Evolutionary conservation across 92 coral and sea anemone species (phyloP).

Genomic region (Epizoanthus fatuus): DNA sequence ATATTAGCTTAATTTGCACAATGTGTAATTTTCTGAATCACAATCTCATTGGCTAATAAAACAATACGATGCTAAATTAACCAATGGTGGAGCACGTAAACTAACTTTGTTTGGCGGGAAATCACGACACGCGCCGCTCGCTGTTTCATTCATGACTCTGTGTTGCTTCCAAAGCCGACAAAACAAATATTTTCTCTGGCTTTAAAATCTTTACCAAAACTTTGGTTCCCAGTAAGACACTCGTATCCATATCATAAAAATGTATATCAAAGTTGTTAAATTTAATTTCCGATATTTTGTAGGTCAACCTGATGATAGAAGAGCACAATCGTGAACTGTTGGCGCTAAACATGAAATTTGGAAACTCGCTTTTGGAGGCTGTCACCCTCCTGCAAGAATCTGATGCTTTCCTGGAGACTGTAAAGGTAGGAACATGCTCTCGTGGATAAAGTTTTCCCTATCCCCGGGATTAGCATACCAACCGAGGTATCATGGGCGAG

Average conservation of each 20-base stretch:
- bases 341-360: conserved; percentile 90
- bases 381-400: conserved; percentile 97
- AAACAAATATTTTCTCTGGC: no score
- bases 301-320: conserved; percentile 94
- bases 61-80: no score
- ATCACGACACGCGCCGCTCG: no score
- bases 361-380: conserved; percentile 89
- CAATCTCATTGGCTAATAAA: no score
- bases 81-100: no score
- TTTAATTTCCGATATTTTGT: conserved; percentile 3
- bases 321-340: conserved; percentile 90
- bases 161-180: no score
- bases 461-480: no score
- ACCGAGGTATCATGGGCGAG: no score
- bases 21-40: no score
- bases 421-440: conserved; percentile 78
- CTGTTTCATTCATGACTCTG: no score
- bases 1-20: no score
- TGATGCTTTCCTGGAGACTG: conserved; percentile 91
- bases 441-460: not conserved
- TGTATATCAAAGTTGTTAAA: not conserved
- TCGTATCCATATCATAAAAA: not conserved
- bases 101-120: no score
- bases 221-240: not conserved
- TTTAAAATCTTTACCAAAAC: not conserved